Evolutionary conservation across 2,888 invertebrate genomes (phyloP), one percentile per base, ranked within the genome.

Genomic region (Phortica magna): DNA sequence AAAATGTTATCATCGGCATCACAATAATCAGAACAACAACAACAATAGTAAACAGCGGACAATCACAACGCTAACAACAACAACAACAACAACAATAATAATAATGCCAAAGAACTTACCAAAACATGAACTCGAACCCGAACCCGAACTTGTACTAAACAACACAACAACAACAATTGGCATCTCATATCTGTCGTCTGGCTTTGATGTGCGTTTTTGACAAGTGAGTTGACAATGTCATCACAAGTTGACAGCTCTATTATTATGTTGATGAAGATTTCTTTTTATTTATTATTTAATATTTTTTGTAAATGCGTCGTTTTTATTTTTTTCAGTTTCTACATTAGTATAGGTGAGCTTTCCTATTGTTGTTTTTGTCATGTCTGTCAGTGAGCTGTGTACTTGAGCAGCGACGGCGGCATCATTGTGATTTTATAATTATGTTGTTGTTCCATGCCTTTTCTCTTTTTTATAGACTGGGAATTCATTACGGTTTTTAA

Each of bases 181-280:
- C 78, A 73, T 83, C 80, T 81, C 83, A 83, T 88, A 82, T 84
- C 80, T 82, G 83, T 82, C 85, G 89, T 83, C 90, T 90, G 88
- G 81, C 86, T 88, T 88, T 91, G 91, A 91, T 90, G 90, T 87
- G 88, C 83, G 84, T 85, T 88, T 91, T 89, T 91, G 91, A 91
- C 91, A 91, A 89, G 85, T 89, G 89, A 90, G 89, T 91, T 91
- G 91, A 91, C 91, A 91, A 89, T 90, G 91, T 90, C 91, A 91
- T 91, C 91, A 90, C 85, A 87, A 85, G 89, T 87, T 91, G 91
- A 91, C 91, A 90, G 83, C 87, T 88, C 88, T 86, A 90, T 90
- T 90, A 90, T 89, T 71, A 71, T 55, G 70, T 71, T 71, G 70
- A 71, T 71, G 31, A 71, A 71, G 70, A 71, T 71, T 71, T 71